phyloP scores from a whole-genome alignment of 1,140 invertebrate species.

The Daktulosphaira vitifoliae region DNA sequence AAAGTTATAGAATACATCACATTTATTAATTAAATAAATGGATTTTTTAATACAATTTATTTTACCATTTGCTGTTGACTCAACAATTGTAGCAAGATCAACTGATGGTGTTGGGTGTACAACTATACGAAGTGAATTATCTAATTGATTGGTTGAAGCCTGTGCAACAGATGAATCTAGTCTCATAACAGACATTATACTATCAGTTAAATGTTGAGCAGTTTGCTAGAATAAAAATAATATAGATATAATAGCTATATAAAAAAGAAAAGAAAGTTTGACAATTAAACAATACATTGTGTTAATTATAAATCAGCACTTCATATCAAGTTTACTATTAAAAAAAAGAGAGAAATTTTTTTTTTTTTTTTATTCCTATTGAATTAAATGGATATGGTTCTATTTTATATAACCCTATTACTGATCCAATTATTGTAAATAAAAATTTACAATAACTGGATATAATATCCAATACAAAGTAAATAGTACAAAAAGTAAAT shows the following conservation, averaged over 20 bases:
- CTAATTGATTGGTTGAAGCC: conserved; percentile 55
- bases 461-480: too few species aligned
- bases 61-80: conserved; percentile 55
- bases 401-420: too few species aligned
- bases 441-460: too few species aligned
- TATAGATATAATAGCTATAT: neutral
- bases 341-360: too few species aligned
- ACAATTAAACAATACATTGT: neutral
- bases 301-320: too few species aligned
- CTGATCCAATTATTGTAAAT: too few species aligned
- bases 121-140: conserved; percentile 49
- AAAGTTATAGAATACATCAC: too few species aligned
- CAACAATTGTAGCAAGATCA: conserved; percentile 76
- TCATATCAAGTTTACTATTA: too few species aligned
- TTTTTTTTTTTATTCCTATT: too few species aligned
- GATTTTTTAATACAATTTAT: conserved; percentile 24
- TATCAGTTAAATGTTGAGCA: conserved; percentile 82
- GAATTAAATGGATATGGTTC: too few species aligned
- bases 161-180: conserved; percentile 48
- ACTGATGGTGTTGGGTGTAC: conserved; percentile 57
- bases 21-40: neutral
- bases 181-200: conserved; percentile 58
- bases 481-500: too few species aligned
- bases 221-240: conserved; percentile 54
- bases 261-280: neutral